These are phyloP conservation scores for Popillia japonica DNA, from an alignment of 1,140 invertebrate species.

Conservation along the genomic window DNA sequence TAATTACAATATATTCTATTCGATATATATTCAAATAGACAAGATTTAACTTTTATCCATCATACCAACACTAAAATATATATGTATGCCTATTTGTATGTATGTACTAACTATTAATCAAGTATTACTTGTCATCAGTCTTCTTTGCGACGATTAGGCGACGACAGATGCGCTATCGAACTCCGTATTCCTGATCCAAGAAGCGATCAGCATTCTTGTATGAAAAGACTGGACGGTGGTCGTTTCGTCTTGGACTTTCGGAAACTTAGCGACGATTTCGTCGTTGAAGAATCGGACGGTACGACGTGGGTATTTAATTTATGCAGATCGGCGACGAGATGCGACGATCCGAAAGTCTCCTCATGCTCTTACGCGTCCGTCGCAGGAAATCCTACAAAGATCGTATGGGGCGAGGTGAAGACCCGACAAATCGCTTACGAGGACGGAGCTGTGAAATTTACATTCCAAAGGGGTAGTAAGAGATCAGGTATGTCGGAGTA, in stretches of 20 bases:
- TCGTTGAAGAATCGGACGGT: not conserved
- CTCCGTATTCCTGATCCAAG: not conserved
- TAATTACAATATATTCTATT: no score
- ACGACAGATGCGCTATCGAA: not conserved
- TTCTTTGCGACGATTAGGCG: not conserved
- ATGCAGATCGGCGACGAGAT: not conserved
- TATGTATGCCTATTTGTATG: no score
- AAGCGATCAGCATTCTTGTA: not conserved
- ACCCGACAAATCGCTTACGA: not conserved
- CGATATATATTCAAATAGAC: no score
- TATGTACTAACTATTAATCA: no score
- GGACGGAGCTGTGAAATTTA: not conserved
- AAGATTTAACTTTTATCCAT: no score
- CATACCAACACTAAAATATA: no score
- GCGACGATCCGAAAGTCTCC: not conserved
- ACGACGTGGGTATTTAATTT: not conserved
- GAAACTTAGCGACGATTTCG: not conserved
- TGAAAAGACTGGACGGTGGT: not conserved
- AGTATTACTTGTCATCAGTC: no score
- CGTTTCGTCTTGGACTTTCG: not conserved
- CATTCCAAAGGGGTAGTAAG: not conserved
- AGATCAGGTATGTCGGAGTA: not conserved
- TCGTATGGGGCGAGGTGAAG: not conserved
- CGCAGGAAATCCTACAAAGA: not conserved
- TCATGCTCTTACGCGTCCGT: not conserved